phyloP scores from a whole-genome alignment of 1,140 invertebrate species.

The Dreissena rostriformis region DNA sequence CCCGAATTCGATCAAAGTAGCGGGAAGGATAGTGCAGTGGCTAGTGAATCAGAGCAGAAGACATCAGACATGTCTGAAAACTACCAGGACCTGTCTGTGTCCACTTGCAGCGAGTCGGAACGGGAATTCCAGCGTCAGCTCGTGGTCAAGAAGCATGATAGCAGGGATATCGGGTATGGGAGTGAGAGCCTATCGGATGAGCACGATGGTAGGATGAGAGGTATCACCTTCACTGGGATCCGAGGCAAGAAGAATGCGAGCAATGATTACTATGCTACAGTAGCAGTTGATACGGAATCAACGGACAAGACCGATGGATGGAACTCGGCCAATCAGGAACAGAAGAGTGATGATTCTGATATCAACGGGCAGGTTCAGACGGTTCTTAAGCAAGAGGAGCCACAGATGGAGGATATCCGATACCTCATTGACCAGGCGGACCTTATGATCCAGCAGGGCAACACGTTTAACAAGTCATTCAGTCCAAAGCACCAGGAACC shows the following conservation, averaged over 20 bases:
- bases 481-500: conserved; percentile 44
- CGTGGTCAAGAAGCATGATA: conserved; percentile 58
- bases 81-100: conserved; percentile 53
- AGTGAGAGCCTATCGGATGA: conserved; percentile 81
- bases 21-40: conserved; percentile 70
- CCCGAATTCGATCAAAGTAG: conserved; percentile 59
- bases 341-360: conserved; percentile 45
- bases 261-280: conserved; percentile 52
- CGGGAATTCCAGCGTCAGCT: conserved; percentile 47
- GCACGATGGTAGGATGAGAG: conserved; percentile 56
- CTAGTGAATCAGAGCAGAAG: conserved; percentile 70
- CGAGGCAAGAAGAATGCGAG: conserved; percentile 24
- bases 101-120: conserved; percentile 64
- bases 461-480: conserved; percentile 49
- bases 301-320: conserved; percentile 47
- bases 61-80: conserved; percentile 59
- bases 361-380: conserved; percentile 48
- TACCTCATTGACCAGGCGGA: conserved; percentile 71
- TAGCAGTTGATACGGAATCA: conserved; percentile 49
- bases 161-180: conserved; percentile 79
- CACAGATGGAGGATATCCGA: conserved; percentile 62
- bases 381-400: conserved; percentile 46
- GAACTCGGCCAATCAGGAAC: conserved; percentile 25
- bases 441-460: conserved; percentile 62
- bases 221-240: conserved; percentile 52